Conservation (phyloP, 2,113 vertebrate genomes). For the Sisor rabdophorus region DNA sequence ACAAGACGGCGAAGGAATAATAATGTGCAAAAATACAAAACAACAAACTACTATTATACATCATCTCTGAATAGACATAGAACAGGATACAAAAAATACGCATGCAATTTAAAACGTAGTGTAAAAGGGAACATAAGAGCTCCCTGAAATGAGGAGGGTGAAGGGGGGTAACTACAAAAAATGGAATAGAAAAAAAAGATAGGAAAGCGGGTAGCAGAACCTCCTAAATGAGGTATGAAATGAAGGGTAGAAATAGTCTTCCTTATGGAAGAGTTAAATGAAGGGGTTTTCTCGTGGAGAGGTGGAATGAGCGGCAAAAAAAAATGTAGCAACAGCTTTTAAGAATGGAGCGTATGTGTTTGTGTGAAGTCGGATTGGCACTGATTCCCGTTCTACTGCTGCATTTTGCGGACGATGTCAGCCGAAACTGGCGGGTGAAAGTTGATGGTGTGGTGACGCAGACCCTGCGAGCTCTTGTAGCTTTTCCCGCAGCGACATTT, state of each 20-base stretch:
- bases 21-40: conserved; percentile 99
- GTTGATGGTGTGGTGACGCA: conserved; percentile 99
- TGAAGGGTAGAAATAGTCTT: conserved; percentile 28
- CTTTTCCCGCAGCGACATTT: conserved; percentile 99
- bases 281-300: conserved; percentile 32
- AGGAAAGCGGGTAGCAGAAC: neutral
- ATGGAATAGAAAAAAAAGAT: conserved; percentile 9
- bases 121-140: conserved; percentile 42
- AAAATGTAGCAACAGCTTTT: conserved; percentile 38
- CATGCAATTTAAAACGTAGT: conserved; percentile 80
- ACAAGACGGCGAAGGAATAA: conserved; percentile 60
- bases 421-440: conserved; percentile 94
- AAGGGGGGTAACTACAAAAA: neutral
- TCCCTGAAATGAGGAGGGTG: conserved; percentile 8
- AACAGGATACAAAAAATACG: conserved; percentile 68
- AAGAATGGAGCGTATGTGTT: conserved; percentile 4
- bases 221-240: conserved; percentile 37
- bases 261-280: conserved; percentile 36
- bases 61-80: conserved; percentile 80
- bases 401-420: conserved; percentile 95
- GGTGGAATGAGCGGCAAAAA: conserved; percentile 52
- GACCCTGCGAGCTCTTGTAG: conserved; percentile 99
- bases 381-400: conserved; percentile 81
- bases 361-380: conserved; percentile 66
- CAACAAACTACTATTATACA: conserved; percentile 79